phyloP scores from a whole-genome alignment of 1,140 invertebrate species.

The Pseudoatta argentina region DNA sequence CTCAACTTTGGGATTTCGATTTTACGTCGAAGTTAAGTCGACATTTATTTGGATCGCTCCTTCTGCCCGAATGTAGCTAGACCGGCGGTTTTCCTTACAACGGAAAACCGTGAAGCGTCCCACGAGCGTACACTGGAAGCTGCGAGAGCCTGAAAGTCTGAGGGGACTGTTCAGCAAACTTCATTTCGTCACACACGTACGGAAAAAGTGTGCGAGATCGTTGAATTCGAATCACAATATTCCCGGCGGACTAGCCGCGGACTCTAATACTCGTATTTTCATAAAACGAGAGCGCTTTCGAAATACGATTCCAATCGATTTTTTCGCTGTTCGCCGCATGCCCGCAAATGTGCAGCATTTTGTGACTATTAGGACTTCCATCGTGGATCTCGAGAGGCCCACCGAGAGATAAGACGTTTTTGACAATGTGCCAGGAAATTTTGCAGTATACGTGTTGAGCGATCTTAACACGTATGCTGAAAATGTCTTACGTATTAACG shows the following conservation, averaged over 20 bases:
- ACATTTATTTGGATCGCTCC: constrained; percentile 56
- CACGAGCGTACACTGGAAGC: constrained; percentile 45
- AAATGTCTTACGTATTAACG: not conserved
- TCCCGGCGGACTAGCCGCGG: constrained; percentile 29
- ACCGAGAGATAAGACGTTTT: constrained; percentile 29
- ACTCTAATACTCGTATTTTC: constrained; percentile 52
- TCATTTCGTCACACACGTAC: constrained; percentile 56
- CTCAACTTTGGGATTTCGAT: constrained; percentile 56
- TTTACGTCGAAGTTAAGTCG: constrained; percentile 63
- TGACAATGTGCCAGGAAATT: constrained; percentile 17
- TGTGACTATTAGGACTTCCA: constrained; percentile 38
- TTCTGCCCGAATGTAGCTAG: constrained; percentile 47
- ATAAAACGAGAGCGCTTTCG: constrained; percentile 49
- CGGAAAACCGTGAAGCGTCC: constrained; percentile 48
- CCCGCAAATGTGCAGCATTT: constrained; percentile 13
- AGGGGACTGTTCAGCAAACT: constrained; percentile 52
- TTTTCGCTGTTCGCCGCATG: constrained; percentile 27
- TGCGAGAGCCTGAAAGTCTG: constrained; percentile 53
- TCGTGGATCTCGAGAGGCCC: not conserved
- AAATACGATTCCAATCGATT: constrained; percentile 59
- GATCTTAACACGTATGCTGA: not conserved
- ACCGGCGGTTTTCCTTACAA: constrained; percentile 47
- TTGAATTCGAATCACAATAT: constrained; percentile 61
- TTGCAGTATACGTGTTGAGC: not conserved
- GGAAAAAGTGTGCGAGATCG: constrained; percentile 50